Conservation (phyloP, 2,113 vertebrate genomes). For the Sakesphorus luctuosus region DNA sequence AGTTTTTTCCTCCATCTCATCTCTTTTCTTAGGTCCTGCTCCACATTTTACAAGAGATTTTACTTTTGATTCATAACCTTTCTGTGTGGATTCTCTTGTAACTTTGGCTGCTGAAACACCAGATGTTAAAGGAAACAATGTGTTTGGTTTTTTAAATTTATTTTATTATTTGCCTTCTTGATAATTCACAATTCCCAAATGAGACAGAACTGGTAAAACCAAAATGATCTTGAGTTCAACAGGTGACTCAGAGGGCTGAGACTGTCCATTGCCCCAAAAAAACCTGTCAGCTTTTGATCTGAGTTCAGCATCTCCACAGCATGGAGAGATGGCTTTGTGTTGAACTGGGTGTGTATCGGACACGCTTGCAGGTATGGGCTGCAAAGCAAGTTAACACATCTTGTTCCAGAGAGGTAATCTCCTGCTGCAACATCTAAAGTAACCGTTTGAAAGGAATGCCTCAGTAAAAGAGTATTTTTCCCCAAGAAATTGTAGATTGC, state of each 20-base stretch:
- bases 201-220: not conserved
- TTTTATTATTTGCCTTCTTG: not conserved
- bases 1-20: not conserved
- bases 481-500: not conserved
- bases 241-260: not conserved
- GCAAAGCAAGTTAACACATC: not conserved
- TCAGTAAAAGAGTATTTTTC: not conserved
- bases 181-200: fast-evolving
- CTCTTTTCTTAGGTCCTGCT: not conserved
- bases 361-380: not conserved
- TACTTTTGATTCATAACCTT: not conserved
- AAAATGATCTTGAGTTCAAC: not conserved
- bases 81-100: not conserved
- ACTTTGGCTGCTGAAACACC: not conserved
- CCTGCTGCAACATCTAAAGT: not conserved
- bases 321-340: not conserved
- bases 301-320: not conserved
- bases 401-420: not conserved
- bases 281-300: not conserved
- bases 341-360: not conserved
- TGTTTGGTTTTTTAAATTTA: not conserved
- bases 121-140: not conserved
- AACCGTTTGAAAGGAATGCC: not conserved
- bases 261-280: not conserved
- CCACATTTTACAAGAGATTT: not conserved